Evolutionary conservation across 92 coral and sea anemone species (phyloP).

Genomic region (Zoanthus sansibaricus): DNA sequence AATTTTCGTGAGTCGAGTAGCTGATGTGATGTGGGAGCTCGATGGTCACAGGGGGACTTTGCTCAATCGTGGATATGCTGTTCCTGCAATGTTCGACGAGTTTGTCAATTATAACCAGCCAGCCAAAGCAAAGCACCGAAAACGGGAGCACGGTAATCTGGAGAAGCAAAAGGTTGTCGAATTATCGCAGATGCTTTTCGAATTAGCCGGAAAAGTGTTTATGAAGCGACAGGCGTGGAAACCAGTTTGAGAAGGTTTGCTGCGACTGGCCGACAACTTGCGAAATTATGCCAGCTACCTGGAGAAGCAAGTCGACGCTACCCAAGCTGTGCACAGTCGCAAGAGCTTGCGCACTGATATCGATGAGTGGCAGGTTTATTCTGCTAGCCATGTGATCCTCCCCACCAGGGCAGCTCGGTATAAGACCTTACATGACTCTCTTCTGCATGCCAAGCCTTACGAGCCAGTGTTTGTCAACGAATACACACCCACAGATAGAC

Average conservation of each 20-base stretch:
- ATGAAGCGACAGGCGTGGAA: slow-evolving; percentile 69
- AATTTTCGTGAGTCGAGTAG: slow-evolving; percentile 46
- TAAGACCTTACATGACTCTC: slow-evolving; percentile 56
- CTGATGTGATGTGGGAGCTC: slow-evolving; percentile 61
- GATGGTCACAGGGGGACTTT: slow-evolving; percentile 64
- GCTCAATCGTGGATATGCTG: slow-evolving; percentile 44
- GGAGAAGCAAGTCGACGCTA: slow-evolving; percentile 49
- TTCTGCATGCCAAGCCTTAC: slow-evolving; percentile 57
- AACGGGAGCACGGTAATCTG: slow-evolving; percentile 60
- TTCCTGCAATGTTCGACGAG: slow-evolving; percentile 57
- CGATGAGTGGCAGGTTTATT: slow-evolving; percentile 61
- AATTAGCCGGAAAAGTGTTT: slow-evolving; percentile 57
- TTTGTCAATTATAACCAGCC: slow-evolving; percentile 57
- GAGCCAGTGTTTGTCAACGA: slow-evolving; percentile 58
- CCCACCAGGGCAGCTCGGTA: slow-evolving; percentile 57
- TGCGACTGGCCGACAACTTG: slow-evolving; percentile 62
- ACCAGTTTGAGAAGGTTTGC: slow-evolving; percentile 55
- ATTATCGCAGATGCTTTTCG: slow-evolving; percentile 61
- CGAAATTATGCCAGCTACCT: slow-evolving; percentile 59
- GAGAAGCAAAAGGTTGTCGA: slow-evolving; percentile 55
- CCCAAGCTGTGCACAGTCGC: slow-evolving; percentile 43
- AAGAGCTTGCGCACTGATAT: slow-evolving; percentile 55
- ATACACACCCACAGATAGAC: slow-evolving; percentile 54
- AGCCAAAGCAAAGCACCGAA: slow-evolving; percentile 55
- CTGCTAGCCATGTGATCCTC: slow-evolving; percentile 44